These are phyloP conservation scores for Mellilla xanthometata DNA, from an alignment of 2,888 invertebrate species.

Conservation along the genomic window DNA sequence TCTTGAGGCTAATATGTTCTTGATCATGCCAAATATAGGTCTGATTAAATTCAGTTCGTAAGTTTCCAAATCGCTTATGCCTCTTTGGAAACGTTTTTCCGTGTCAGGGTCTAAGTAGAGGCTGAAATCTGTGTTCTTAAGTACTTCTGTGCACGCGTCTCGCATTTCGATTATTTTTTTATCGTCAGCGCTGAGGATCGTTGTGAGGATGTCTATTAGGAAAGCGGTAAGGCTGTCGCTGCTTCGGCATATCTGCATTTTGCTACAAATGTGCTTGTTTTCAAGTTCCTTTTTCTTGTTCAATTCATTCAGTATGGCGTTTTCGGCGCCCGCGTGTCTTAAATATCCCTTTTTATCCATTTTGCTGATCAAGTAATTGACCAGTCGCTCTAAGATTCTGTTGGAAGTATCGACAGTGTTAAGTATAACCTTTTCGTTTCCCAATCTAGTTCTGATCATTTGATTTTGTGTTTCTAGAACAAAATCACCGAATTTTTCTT, in stretches of 20 bases:
- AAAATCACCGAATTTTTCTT: conserved; percentile 46
- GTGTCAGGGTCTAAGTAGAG: conserved; percentile 26
- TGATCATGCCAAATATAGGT: conserved; percentile 30
- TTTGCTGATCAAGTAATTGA: conserved; percentile 39
- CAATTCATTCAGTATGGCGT: conserved; percentile 37
- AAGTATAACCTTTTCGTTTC: conserved; percentile 50
- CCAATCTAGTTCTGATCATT: conserved; percentile 47
- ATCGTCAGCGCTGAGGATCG: conserved; percentile 34
- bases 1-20: conserved; percentile 34
- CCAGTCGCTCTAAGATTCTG: conserved; percentile 40
- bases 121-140: conserved; percentile 34
- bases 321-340: conserved; percentile 19
- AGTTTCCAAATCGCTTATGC: conserved; percentile 22
- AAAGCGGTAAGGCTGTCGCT: conserved; percentile 37
- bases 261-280: conserved; percentile 41
- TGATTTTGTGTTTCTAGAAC: conserved; percentile 40
- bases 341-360: conserved; percentile 28
- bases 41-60: conserved; percentile 17
- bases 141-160: conserved; percentile 43
- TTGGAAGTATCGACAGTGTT: conserved; percentile 54
- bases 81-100: conserved; percentile 20
- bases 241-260: conserved; percentile 45
- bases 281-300: conserved; percentile 38
- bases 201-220: conserved; percentile 32
- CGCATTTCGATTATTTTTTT: conserved; percentile 35